Evolutionary conservation across 2,113 vertebrate genomes (phyloP).

Genomic region (Cyanoderma ruficeps): DNA sequence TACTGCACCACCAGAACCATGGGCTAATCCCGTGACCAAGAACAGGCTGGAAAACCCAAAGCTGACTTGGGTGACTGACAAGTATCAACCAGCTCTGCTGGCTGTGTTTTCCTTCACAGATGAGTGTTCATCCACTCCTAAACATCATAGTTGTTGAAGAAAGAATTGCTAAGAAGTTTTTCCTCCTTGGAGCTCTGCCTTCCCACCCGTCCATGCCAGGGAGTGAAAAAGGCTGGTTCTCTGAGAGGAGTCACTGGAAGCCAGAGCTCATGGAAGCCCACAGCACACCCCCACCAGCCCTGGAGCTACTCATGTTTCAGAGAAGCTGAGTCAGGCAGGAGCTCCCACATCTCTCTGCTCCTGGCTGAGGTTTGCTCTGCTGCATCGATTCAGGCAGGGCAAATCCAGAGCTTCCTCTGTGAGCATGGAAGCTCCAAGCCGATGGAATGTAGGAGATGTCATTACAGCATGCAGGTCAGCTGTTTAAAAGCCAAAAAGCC

Average conservation of each 20-base stretch:
- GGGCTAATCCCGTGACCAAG: neutral
- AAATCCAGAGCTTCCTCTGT: neutral
- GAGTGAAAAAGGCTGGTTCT: fast-evolving
- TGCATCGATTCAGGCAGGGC: neutral
- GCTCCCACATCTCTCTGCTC: neutral
- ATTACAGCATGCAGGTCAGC: neutral
- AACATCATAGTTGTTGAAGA: neutral
- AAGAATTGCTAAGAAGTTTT: neutral
- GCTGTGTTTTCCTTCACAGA: neutral
- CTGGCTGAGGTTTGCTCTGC: neutral
- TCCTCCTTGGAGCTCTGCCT: neutral
- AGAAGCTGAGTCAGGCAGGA: neutral
- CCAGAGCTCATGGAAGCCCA: fast-evolving
- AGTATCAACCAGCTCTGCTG: neutral
- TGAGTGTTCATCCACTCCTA: neutral
- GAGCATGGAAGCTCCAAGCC: neutral
- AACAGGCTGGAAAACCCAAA: neutral
- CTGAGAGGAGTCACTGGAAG: fast-evolving
- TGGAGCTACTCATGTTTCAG: neutral
- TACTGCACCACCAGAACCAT: neutral
- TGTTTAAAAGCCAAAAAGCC: neutral
- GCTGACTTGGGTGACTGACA: neutral
- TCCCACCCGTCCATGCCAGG: fast-evolving
- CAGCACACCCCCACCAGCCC: neutral
- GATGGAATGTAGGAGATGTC: neutral